A percentile compares a stretch with the other conserved stretches of the same genome.
Conservation (phyloP, 2,113 vertebrate genomes). For the Tenrec ecaudatus region DNA sequence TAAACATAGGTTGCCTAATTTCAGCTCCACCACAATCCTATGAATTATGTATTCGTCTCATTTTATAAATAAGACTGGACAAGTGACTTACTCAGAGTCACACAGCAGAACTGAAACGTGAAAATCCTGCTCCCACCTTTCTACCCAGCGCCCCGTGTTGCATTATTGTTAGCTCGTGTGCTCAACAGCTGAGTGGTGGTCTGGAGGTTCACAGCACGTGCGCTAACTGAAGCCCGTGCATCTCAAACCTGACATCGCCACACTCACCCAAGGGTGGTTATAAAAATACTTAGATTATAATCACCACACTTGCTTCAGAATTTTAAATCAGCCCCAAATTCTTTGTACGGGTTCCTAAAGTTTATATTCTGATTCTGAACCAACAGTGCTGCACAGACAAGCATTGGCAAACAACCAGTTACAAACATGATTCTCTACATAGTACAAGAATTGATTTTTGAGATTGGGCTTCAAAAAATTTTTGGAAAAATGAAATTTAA, state of each 20-base stretch:
- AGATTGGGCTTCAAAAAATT: too few relatives aligned
- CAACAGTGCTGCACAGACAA: background rate
- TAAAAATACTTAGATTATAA: conserved; percentile 1
- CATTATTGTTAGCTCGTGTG: background rate
- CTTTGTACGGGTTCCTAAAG: background rate
- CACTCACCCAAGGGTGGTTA: background rate
- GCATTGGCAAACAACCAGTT: background rate
- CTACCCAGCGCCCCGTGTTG: background rate
- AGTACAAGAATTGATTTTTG: background rate
- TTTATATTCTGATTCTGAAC: conserved; percentile 17
- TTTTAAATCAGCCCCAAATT: background rate
- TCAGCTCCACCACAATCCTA: background rate
- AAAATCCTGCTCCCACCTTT: conserved; percentile 23
- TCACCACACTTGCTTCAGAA: background rate
- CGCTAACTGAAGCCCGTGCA: background rate
- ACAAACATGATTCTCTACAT: background rate
- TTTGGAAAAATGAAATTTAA: too few relatives aligned
- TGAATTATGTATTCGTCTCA: conserved; percentile 37
- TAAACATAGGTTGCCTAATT: conserved; percentile 17
- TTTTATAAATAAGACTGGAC: conserved; percentile 46
- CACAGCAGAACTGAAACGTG: conserved; percentile 36
- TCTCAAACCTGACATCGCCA: conserved; percentile 8
- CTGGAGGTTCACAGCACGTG: background rate
- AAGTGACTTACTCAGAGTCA: conserved; percentile 47
- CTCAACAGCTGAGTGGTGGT: background rate